These are phyloP conservation scores for Choristoneura rosaceana DNA, from an alignment of 2,888 invertebrate species.

Conservation along the genomic window DNA sequence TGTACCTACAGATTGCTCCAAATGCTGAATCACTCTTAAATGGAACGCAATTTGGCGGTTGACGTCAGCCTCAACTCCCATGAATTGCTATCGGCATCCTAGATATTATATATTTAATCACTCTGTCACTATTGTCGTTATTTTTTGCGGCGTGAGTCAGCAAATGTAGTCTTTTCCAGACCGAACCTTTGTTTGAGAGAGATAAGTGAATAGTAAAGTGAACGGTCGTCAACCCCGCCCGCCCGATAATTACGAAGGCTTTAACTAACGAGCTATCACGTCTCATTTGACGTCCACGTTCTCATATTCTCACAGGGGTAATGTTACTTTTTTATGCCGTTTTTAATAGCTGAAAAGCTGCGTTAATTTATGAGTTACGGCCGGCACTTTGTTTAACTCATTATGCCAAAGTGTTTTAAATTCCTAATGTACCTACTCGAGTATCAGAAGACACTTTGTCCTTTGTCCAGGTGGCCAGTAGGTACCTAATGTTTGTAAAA, in stretches of 20 bases:
- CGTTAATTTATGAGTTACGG: background rate
- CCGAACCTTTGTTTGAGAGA: constrained; percentile 74
- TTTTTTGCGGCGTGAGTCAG: constrained; percentile 72
- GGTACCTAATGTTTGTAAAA: constrained; percentile 1
- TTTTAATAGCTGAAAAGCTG: constrained; percentile 18
- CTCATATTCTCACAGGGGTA: constrained; percentile 33
- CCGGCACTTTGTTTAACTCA: background rate
- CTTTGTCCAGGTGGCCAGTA: background rate
- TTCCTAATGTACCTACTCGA: background rate
- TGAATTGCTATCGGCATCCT: constrained; percentile 35
- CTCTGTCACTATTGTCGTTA: constrained; percentile 72
- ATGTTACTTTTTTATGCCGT: constrained; percentile 30
- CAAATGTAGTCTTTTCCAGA: constrained; percentile 66
- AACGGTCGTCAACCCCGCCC: constrained; percentile 73
- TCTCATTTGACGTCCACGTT: constrained; percentile 47
- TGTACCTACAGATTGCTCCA: constrained; percentile 31
- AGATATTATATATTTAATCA: constrained; percentile 69
- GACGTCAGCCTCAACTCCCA: constrained; percentile 35
- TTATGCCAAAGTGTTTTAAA: background rate
- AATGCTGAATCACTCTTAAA: constrained; percentile 39
- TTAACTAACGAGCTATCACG: constrained; percentile 68
- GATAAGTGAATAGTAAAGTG: constrained; percentile 77
- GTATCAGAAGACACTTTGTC: background rate
- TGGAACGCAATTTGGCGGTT: constrained; percentile 29
- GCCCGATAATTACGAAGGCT: constrained; percentile 71